These are phyloP conservation scores for Cuniculus paca DNA, from an alignment of 2,797 vertebrate genomes.

Conservation along the genomic window DNA sequence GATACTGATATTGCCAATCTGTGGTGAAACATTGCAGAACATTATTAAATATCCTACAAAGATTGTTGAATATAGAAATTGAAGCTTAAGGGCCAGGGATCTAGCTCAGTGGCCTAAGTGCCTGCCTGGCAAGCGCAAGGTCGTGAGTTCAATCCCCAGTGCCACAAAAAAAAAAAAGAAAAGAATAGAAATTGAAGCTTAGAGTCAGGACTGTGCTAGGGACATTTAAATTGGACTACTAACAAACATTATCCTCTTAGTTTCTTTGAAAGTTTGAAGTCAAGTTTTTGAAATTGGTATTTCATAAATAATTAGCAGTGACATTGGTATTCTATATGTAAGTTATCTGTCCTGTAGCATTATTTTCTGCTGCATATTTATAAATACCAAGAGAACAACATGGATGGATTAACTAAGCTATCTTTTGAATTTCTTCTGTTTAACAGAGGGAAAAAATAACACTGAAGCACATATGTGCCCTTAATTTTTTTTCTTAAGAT, in stretches of 20 bases:
- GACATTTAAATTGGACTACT: neutral
- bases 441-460: neutral
- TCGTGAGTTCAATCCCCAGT: too few species aligned
- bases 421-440: conserved; percentile 34
- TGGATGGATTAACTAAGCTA: neutral
- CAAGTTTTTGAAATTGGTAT: neutral
- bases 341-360: neutral
- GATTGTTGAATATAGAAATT: neutral
- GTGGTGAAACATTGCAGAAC: neutral
- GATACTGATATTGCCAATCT: neutral
- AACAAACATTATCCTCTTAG: neutral
- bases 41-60: neutral
- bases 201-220: neutral
- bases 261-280: conserved; percentile 35
- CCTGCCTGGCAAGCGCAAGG: too few species aligned
- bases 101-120: too few species aligned
- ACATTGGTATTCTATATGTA: neutral
- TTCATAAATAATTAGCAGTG: conserved; percentile 29
- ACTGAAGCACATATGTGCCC: neutral
- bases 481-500: neutral
- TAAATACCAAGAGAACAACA: neutral
- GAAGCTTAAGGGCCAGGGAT: too few species aligned
- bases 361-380: conserved; percentile 10
- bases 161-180: too few species aligned
- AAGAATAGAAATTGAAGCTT: conserved; percentile 4